Evolutionary conservation across 2,113 vertebrate species (phyloP), one percentile per base, ranked within the genome.

Genomic region (Podiceps cristatus): DNA sequence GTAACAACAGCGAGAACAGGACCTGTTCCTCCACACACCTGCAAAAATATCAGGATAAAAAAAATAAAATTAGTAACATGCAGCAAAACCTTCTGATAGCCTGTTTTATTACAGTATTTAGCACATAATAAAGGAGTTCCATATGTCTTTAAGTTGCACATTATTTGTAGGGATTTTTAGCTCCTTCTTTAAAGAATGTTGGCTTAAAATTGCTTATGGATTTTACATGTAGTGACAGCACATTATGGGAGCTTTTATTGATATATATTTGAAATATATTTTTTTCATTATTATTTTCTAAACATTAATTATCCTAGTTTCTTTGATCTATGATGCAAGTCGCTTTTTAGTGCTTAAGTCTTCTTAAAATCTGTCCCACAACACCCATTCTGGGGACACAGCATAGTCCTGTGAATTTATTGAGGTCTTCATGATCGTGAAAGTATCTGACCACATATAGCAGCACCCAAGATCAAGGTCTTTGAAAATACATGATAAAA

Each of bases 11-110:
- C 1, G n/a, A 97, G 91, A 96, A 88, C 60, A 84, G 94, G 91
- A 92, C 68, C 52, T 86, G 74, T 86, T 96, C 94, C 71, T 97
- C 78, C 91, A 96, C 91, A 96, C 88, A 97, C 94, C 97, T 97
- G 97, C 84, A 94, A 97, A 97, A 94, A 97, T 82, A 93, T 20
- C 25, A 27, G 88, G 84, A 91, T 85, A 59, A 28, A 91, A 93
- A 86, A 62, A 92, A 86, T 59, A 88, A 93, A 90, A 95, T 97
- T 90, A 97, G 95, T 90, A 91, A 86, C 73, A 78, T 79, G 80
- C 80, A 93, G 86, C 37, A 96, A 95, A 96, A 62, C 24, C 66
- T 82, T 81, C 69, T 58, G 80, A 95, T 84, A 94, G 68, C 22
- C 76, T 64, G 60, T 64, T 96, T 89, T 87, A 95, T 94, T 83